Conservation (phyloP, 2,797 vertebrate genomes). For the Apodemus agrarius region DNA sequence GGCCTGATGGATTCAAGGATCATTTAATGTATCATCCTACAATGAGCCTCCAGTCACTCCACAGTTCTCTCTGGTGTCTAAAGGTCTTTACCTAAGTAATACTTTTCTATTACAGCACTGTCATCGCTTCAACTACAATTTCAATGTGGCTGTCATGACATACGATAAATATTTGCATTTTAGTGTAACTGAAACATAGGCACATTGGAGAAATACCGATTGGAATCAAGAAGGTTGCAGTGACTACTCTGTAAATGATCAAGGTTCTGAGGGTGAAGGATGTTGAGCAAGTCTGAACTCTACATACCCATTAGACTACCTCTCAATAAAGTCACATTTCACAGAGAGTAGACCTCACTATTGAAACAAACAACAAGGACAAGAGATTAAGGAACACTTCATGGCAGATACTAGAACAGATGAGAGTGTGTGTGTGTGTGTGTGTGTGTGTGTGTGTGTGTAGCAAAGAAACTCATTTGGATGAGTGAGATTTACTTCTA, state of each 20-base stretch:
- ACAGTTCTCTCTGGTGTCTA: background rate
- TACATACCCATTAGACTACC: background rate
- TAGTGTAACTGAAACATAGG: background rate
- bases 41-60: background rate
- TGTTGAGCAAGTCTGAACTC: background rate
- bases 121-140: background rate
- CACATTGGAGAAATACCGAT: background rate
- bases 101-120: background rate
- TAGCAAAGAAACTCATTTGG: background rate
- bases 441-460: background rate
- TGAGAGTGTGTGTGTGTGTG: background rate
- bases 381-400: background rate
- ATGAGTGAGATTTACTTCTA: background rate
- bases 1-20: background rate
- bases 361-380: conserved; percentile 27
- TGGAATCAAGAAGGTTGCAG: background rate
- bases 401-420: background rate
- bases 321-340: conserved; percentile 1
- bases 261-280: background rate
- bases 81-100: background rate
- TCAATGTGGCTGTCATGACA: background rate
- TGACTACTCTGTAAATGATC: background rate
- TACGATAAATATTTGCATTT: background rate
- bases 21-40: background rate
- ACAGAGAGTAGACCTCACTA: conserved; percentile 6